Conservation (phyloP, 35 echinoderm and acorn worm genomes). For the Ophioderma brevispina region DNA sequence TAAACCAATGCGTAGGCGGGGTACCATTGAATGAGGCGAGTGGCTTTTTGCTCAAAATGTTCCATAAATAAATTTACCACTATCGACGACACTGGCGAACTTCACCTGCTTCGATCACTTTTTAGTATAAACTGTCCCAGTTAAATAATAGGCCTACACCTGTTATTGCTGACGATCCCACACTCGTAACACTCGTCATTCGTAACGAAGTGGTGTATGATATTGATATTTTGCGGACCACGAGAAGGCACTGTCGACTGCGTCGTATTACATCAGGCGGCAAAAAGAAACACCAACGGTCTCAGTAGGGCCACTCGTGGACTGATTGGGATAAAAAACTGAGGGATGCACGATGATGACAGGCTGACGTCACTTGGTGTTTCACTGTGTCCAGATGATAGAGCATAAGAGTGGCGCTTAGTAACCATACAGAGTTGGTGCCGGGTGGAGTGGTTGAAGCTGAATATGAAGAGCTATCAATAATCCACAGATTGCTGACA, state of each 20-base stretch:
- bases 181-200: conserved; percentile 39
- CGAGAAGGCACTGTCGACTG: conserved; percentile 43
- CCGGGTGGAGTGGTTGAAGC: too few relatives aligned
- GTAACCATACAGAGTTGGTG: too few relatives aligned
- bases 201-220: conserved; percentile 2
- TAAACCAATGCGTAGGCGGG: too few relatives aligned
- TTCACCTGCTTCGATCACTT: too few relatives aligned
- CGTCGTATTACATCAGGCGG: conserved; percentile 53
- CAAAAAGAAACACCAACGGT: conserved; percentile 38
- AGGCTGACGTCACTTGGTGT: not conserved
- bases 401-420: conserved; percentile 53
- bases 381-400: conserved; percentile 44
- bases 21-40: too few relatives aligned
- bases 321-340: conserved; percentile 1
- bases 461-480: conserved; percentile 61
- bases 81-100: too few relatives aligned
- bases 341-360: conserved; percentile 53
- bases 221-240: conserved; percentile 30
- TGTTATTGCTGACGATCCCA: too few relatives aligned
- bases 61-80: too few relatives aligned
- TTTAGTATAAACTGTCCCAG: too few relatives aligned
- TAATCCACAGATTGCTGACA: conserved; percentile 16
- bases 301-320: conserved; percentile 8
- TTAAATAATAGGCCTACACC: too few relatives aligned
- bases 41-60: too few relatives aligned